phyloP scores from a whole-genome alignment of 2,113 vertebrate species.

The Probosciger aterrimus region DNA sequence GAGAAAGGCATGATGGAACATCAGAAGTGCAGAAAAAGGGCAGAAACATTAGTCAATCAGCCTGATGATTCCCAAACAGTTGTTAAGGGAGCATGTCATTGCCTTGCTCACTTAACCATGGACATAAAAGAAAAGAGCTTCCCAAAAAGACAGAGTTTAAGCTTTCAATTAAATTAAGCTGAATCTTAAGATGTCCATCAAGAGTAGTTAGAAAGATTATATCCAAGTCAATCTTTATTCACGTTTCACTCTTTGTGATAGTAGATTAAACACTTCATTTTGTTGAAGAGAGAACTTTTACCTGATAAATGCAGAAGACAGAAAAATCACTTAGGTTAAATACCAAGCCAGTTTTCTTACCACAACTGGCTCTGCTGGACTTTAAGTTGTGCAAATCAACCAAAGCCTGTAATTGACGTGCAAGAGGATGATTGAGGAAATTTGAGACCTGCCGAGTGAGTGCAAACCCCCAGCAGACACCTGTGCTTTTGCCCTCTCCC shows the following conservation, averaged over 20 bases:
- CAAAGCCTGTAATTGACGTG: background rate
- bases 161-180: constrained; percentile 53
- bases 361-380: background rate
- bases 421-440: background rate
- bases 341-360: constrained; percentile 5
- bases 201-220: constrained; percentile 45
- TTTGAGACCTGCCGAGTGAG: background rate
- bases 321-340: background rate
- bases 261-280: constrained; percentile 41
- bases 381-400: background rate
- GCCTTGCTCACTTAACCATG: constrained; percentile 56
- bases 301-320: background rate
- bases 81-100: constrained; percentile 46
- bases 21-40: constrained; percentile 48
- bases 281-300: constrained; percentile 2
- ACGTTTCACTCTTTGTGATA: background rate
- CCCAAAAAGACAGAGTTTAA: constrained; percentile 41
- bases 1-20: constrained; percentile 33
- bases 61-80: background rate
- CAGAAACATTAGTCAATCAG: constrained; percentile 49
- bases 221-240: constrained; percentile 57
- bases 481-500: background rate
- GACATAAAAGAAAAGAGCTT: constrained; percentile 42
- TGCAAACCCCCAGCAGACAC: background rate
- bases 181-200: constrained; percentile 43